Evolutionary conservation across 1,140 invertebrate species (phyloP).

Genomic region (Drosophila pectinifera): DNA sequence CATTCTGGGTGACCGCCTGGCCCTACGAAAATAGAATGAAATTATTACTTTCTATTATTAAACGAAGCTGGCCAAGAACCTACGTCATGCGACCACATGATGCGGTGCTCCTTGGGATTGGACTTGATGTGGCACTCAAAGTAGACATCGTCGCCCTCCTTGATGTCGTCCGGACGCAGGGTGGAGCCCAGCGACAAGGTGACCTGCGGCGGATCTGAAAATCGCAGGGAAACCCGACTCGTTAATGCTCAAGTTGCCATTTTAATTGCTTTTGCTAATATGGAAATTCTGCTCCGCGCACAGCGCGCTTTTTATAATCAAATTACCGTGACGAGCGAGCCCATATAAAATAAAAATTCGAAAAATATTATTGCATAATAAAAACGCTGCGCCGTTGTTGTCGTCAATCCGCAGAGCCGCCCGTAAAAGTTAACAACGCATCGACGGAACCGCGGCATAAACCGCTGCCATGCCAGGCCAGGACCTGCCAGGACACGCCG

Average conservation of each 20-base stretch:
- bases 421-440: slow-evolving; percentile 79
- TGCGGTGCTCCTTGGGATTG: slow-evolving; percentile 92
- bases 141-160: slow-evolving; percentile 96
- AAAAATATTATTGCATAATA: slow-evolving; percentile 82
- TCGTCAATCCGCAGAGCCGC: slow-evolving; percentile 43
- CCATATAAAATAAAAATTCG: slow-evolving; percentile 75
- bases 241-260: slow-evolving; percentile 48
- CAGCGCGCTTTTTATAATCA: slow-evolving; percentile 31
- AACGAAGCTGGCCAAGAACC: slow-evolving; percentile 85
- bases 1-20: slow-evolving; percentile 91
- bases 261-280: slow-evolving; percentile 68
- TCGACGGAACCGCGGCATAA: slow-evolving; percentile 64
- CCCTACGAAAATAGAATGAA: slow-evolving; percentile 87
- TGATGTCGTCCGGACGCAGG: slow-evolving; percentile 93
- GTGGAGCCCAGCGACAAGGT: slow-evolving; percentile 93
- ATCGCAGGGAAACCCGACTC: slow-evolving; percentile 27
- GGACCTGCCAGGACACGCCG: not conserved
- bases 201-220: slow-evolving; percentile 93
- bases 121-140: slow-evolving; percentile 95
- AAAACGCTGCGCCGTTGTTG: slow-evolving; percentile 49
- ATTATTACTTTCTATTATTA: no score
- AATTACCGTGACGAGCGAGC: slow-evolving; percentile 34
- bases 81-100: slow-evolving; percentile 95
- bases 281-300: slow-evolving; percentile 46
- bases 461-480: slow-evolving; percentile 41